Conservation (phyloP, 2,888 invertebrate genomes). For the Digitonthophagus gazella region DNA sequence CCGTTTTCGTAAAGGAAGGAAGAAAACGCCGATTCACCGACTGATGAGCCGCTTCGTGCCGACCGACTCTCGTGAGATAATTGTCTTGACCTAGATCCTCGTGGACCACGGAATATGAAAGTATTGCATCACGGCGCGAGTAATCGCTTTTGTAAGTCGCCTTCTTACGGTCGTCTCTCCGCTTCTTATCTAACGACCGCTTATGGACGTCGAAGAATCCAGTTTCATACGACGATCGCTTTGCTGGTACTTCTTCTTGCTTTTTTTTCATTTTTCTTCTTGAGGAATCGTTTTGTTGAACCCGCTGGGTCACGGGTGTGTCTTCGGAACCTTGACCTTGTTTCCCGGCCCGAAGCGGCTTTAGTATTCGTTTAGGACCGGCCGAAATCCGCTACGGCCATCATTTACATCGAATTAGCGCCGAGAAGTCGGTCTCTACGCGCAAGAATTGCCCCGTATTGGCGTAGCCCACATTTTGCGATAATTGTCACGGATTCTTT, state of each 20-base stretch:
- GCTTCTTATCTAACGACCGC: not conserved
- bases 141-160: not conserved
- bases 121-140: not conserved
- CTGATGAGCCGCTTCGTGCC: too few species aligned
- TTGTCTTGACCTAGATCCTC: not conserved
- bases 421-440: not conserved
- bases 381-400: not conserved
- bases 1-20: too few species aligned
- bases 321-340: not conserved
- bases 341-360: not conserved
- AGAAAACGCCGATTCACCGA: too few species aligned
- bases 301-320: not conserved
- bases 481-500: not conserved
- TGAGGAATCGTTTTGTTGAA: too few species aligned
- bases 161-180: not conserved
- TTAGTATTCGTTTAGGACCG: not conserved
- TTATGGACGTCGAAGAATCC: not conserved
- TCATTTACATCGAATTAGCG: not conserved
- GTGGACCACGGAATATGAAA: not conserved
- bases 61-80: not conserved
- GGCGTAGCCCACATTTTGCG: not conserved
- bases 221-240: too few species aligned
- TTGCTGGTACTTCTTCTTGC: not conserved
- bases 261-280: not conserved
- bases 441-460: not conserved